Evolutionary conservation across 2,113 vertebrate species (phyloP).

Genomic region (Salvelinus sp.): DNA sequence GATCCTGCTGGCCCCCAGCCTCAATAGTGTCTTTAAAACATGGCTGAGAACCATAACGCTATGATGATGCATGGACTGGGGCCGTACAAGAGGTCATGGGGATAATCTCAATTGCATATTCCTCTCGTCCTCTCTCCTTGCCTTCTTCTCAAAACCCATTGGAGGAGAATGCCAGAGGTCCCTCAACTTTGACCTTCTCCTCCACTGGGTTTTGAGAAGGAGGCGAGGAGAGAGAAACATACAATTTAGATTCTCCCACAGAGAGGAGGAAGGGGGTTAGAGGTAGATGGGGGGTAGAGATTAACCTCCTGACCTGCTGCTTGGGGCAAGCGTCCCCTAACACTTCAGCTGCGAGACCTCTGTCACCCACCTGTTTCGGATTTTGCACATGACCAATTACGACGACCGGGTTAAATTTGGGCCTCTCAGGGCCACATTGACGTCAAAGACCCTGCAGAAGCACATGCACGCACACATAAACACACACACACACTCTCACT

Average conservation of each 20-base stretch:
- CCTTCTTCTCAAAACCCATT: too few species aligned
- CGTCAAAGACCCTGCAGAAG: constrained; percentile 7
- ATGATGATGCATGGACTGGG: constrained; percentile 46
- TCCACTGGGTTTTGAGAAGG: too few species aligned
- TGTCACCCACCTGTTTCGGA: constrained; percentile 19
- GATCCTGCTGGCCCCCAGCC: constrained; percentile 30
- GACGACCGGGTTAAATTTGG: background rate
- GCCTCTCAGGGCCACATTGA: constrained; percentile 16
- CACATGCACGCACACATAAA: background rate
- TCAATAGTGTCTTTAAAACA: background rate
- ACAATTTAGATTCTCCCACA: background rate
- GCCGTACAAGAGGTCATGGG: background rate
- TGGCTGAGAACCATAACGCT: constrained; percentile 43
- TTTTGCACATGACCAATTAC: constrained; percentile 19
- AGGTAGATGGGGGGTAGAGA: background rate
- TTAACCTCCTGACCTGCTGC: background rate
- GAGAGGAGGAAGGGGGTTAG: background rate
- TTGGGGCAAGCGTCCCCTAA: background rate
- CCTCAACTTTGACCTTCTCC: too few species aligned
- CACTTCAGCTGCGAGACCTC: background rate
- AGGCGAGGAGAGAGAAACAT: too few species aligned
- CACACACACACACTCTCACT: background rate
- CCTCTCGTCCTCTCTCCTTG: too few species aligned
- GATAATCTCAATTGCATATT: too few species aligned
- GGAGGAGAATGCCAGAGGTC: too few species aligned